Evolutionary conservation across 2,797 vertebrate species (phyloP), one percentile per base, ranked within the genome.

Genomic region (Sebastiscus albofasciatus): DNA sequence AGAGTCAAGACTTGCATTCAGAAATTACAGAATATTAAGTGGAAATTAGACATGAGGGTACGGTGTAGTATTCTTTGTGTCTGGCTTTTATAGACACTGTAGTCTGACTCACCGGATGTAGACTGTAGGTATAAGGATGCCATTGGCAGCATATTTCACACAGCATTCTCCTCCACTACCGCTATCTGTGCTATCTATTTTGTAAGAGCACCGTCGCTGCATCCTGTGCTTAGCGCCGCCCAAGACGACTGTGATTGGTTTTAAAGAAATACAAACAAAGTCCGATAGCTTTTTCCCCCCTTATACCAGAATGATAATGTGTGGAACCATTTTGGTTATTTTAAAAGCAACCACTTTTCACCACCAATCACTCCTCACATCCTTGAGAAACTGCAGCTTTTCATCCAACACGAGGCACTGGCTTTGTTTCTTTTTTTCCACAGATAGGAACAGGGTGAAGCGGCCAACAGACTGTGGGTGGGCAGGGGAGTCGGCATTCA

Each of bases 401-500:
- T 81, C 68, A 46, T 78, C 67, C 69, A 67, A 75, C 33, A 68
- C 46, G 49, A 80, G 75, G 64, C 70, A 42, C 36, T 65, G 56
- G 72, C 55, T 85, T 80, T 75, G 52, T 70, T 67, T 72, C 46
- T 22, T 59, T n/a, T 33, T 74, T 12, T 49, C 27, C 27, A 14
- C 66, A 71, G 67, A 75, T 69, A 62, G 75, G 77, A 81, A 72
- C 42, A 73, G 73, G 55, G 73, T 78, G 67, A 82, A 39, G 79
- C 27, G 0, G 67, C 74, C 83, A 83, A 67, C 75, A 87, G 72
- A 82, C 80, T 80, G 75, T 81, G 75, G 73, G 78, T 72, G 76
- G 78, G 73, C 69, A 81, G 16, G 61, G 34, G 68, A 82, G 52
- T 84, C 62, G 75, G 80, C 46, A 20, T 13, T 81, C 68, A 33